Evolutionary conservation across 2,113 vertebrate genomes (phyloP).

Genomic region (Elanus axillaris): DNA sequence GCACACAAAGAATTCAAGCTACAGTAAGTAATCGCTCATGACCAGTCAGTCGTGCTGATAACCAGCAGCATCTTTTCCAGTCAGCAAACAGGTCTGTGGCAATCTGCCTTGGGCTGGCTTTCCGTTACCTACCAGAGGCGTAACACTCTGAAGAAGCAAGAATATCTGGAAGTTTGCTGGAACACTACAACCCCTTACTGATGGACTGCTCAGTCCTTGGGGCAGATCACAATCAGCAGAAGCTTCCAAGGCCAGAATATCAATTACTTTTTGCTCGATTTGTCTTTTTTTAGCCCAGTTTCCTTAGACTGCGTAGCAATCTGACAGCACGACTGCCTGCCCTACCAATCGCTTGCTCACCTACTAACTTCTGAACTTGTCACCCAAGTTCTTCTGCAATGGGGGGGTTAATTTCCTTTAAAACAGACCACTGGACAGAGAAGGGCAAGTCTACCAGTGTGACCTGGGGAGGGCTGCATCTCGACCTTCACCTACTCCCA

Average conservation of each 20-base stretch:
- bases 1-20: not conserved
- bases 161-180: not conserved
- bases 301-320: not conserved
- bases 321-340: fast-evolving
- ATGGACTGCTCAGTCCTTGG: not conserved
- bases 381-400: not conserved
- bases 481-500: not conserved
- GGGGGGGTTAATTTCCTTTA: not conserved
- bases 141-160: not conserved
- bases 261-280: not conserved
- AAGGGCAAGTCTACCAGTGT: not conserved
- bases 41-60: not conserved
- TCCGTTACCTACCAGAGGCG: not conserved
- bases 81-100: not conserved
- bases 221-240: not conserved
- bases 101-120: not conserved
- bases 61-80: not conserved
- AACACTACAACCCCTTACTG: not conserved
- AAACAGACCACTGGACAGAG: not conserved
- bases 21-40: not conserved
- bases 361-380: not conserved
- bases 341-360: not conserved
- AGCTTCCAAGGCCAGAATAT: not conserved
- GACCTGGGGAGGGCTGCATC: not conserved
- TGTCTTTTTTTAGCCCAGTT: not conserved